These are phyloP conservation scores for Bactericera cockerelli DNA, from an alignment of 1,140 invertebrate species.

Conservation along the genomic window DNA sequence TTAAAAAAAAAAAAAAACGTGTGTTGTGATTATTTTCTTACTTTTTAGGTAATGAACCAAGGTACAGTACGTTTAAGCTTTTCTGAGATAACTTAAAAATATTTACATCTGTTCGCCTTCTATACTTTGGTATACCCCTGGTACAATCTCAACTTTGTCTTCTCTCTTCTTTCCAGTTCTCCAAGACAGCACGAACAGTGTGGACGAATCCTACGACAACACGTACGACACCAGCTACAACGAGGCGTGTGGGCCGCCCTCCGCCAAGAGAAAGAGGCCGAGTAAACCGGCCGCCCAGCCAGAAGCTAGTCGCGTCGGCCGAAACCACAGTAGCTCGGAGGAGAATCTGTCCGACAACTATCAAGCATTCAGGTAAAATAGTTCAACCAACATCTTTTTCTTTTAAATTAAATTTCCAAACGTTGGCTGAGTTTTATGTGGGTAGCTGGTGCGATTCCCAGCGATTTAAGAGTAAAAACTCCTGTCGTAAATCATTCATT, in stretches of 20 bases:
- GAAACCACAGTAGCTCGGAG: too few species aligned
- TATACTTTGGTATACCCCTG: too few species aligned
- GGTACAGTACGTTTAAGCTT: background rate
- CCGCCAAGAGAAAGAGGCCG: background rate
- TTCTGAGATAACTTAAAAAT: background rate
- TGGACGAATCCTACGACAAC: background rate
- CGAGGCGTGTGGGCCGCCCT: background rate
- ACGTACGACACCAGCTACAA: background rate
- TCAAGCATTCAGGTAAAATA: background rate
- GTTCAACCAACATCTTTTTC: too few species aligned
- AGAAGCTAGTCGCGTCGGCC: too few species aligned
- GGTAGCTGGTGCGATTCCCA: too few species aligned
- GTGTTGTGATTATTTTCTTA: too few species aligned
- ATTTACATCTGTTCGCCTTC: background rate
- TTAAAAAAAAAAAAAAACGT: too few species aligned
- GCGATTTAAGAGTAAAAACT: too few species aligned
- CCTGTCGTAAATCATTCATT: too few species aligned
- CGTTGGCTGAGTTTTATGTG: too few species aligned
- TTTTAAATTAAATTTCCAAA: too few species aligned
- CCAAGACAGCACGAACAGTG: slow-evolving; percentile 3
- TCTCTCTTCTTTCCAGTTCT: background rate
- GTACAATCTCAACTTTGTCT: background rate
- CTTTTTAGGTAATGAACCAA: too few species aligned
- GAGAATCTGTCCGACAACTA: background rate
- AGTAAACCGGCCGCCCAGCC: background rate